A percentile compares a stretch with the other conserved stretches of the same genome.
phyloP scores from a whole-genome alignment of 2,113 vertebrate genomes.

The Lichenostomus cassidix region DNA sequence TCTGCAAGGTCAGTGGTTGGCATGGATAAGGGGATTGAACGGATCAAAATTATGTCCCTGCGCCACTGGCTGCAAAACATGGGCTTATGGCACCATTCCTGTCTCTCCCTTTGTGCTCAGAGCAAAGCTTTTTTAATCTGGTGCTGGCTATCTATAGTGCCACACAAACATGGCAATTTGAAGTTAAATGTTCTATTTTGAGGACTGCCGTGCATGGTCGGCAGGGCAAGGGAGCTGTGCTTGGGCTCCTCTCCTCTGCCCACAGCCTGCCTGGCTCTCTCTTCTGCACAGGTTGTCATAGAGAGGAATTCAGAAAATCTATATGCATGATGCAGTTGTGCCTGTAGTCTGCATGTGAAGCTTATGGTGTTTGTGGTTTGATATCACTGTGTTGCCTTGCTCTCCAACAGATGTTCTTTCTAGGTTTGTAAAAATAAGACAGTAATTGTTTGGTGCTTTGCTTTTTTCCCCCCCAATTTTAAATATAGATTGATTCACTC shows the following conservation, averaged over 20 bases:
- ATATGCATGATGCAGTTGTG: neutral
- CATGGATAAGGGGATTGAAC: conserved; percentile 63
- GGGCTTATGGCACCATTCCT: conserved; percentile 59
- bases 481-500: neutral
- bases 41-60: conserved; percentile 57
- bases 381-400: neutral
- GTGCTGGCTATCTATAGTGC: conserved; percentile 40
- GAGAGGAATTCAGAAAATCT: neutral
- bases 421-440: neutral
- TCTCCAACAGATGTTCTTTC: neutral
- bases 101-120: conserved; percentile 40
- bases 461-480: neutral
- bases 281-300: neutral
- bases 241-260: neutral
- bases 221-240: neutral
- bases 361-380: neutral
- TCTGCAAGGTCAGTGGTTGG: conserved; percentile 51
- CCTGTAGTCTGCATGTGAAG: neutral
- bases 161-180: conserved; percentile 33
- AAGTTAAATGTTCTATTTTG: conserved; percentile 41
- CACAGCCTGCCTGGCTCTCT: neutral
- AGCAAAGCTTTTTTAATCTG: conserved; percentile 59
- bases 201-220: neutral
- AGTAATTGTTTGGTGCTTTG: neutral
- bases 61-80: conserved; percentile 52